These are phyloP conservation scores for Hoplias malabaricus DNA, from an alignment of 2,113 vertebrate genomes.

Conservation along the genomic window DNA sequence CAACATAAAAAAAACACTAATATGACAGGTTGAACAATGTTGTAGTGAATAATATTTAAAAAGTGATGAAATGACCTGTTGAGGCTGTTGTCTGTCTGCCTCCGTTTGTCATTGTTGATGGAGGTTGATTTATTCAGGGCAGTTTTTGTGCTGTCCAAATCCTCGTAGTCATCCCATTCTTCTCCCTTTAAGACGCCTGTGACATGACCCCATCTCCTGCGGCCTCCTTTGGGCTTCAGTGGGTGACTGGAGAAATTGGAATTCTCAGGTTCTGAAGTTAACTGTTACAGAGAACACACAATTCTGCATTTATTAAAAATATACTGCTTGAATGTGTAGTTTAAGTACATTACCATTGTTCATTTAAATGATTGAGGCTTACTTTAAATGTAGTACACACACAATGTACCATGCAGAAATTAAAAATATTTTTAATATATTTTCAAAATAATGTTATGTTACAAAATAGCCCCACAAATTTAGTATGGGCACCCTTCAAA, in stretches of 20 bases:
- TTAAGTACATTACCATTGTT: too few species aligned
- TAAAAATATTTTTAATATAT: too few species aligned
- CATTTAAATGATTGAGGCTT: too few species aligned
- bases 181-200: slow-evolving; percentile 77
- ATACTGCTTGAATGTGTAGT: too few species aligned
- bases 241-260: slow-evolving; percentile 69
- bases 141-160: slow-evolving; percentile 68
- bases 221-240: slow-evolving; percentile 79
- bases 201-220: slow-evolving; percentile 82
- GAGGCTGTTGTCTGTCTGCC: slow-evolving; percentile 73
- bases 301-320: too few species aligned
- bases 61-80: slow-evolving; percentile 71
- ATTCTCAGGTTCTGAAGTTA: slow-evolving; percentile 71
- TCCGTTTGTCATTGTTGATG: slow-evolving; percentile 73
- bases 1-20: not conserved
- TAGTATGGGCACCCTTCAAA: too few species aligned
- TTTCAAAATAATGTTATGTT: too few species aligned
- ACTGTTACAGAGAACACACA: slow-evolving; percentile 41
- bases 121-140: slow-evolving; percentile 69
- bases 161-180: slow-evolving; percentile 87
- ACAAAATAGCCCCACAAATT: too few species aligned
- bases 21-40: not conserved
- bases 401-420: too few species aligned
- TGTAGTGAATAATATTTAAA: not conserved
- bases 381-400: too few species aligned